phyloP scores from a whole-genome alignment of 2,888 invertebrate genomes.

The Caenorhabditis japonica region DNA sequence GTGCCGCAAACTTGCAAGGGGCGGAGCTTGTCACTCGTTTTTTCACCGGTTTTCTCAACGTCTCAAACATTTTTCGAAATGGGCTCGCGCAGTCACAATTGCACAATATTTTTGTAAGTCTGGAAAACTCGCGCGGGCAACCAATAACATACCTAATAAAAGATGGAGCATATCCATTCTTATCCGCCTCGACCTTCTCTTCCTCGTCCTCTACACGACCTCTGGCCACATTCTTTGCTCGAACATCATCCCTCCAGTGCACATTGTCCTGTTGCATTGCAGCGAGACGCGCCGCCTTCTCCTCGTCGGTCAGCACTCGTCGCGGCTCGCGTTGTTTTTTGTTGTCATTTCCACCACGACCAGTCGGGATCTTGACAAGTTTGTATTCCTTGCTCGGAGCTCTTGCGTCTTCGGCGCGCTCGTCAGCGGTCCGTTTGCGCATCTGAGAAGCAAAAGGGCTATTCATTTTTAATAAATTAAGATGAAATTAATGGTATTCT shows the following conservation, averaged over 20 bases:
- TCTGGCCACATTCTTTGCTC: conserved; percentile 37
- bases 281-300: conserved; percentile 59
- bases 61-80: too few relatives aligned
- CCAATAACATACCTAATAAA: conserved; percentile 58
- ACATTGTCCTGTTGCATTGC: conserved; percentile 70
- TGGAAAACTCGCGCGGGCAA: too few relatives aligned
- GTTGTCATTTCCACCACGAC: conserved; percentile 21
- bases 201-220: conserved; percentile 37
- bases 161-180: conserved; percentile 54
- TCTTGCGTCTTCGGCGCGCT: conserved; percentile 23
- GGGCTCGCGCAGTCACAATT: too few relatives aligned
- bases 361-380: conserved; percentile 38
- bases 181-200: conserved; percentile 51
- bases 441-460: conserved; percentile 22
- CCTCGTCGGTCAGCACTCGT: conserved; percentile 51
- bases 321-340: conserved; percentile 42
- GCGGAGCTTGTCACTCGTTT: too few relatives aligned
- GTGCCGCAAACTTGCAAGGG: too few relatives aligned
- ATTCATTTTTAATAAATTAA: too few relatives aligned
- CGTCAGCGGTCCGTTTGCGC: conserved; percentile 31
- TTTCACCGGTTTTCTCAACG: too few relatives aligned
- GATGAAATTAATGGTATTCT: too few relatives aligned
- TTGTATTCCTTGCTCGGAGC: conserved; percentile 39
- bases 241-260: conserved; percentile 56
- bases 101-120: too few relatives aligned